Conservation (phyloP, 2,797 vertebrate species). For the Morus bassanus region DNA sequence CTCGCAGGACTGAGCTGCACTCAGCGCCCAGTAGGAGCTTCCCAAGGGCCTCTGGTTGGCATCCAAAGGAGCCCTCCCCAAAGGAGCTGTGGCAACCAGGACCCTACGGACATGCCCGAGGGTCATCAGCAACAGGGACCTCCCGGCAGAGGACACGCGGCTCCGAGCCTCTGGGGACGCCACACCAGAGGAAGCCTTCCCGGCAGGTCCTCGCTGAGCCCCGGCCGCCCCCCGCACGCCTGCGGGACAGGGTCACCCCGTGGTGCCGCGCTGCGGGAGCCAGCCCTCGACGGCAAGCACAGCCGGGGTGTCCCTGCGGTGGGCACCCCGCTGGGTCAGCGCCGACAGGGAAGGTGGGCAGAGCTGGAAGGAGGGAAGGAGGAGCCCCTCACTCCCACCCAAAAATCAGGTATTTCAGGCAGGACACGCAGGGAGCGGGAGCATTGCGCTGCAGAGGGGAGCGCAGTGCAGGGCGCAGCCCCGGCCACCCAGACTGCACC, state of each 20-base stretch:
- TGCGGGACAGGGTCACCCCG: not conserved
- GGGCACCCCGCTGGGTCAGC: accelerated
- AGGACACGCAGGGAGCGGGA: not conserved
- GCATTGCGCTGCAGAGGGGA: accelerated
- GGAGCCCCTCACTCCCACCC: not conserved
- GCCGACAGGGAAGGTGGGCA: not conserved
- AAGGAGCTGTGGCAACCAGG: not conserved
- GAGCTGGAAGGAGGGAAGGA: not conserved
- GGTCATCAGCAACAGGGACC: not conserved
- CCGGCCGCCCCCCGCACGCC: accelerated
- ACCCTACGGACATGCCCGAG: accelerated
- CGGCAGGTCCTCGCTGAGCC: not conserved
- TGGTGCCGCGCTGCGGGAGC: accelerated
- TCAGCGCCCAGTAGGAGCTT: not conserved
- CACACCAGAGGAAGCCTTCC: not conserved
- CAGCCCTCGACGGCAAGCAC: not conserved
- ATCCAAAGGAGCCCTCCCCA: not conserved
- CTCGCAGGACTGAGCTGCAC: accelerated
- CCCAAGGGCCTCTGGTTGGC: accelerated
- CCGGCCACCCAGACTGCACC: accelerated
- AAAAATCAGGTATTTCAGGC: accelerated
- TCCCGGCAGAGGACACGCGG: accelerated
- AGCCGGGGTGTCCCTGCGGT: accelerated
- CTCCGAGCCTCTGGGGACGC: accelerated
- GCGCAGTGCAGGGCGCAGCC: not conserved